These are phyloP conservation scores for Epinotia demarniana DNA, from an alignment of 2,888 invertebrate genomes.

Conservation along the genomic window DNA sequence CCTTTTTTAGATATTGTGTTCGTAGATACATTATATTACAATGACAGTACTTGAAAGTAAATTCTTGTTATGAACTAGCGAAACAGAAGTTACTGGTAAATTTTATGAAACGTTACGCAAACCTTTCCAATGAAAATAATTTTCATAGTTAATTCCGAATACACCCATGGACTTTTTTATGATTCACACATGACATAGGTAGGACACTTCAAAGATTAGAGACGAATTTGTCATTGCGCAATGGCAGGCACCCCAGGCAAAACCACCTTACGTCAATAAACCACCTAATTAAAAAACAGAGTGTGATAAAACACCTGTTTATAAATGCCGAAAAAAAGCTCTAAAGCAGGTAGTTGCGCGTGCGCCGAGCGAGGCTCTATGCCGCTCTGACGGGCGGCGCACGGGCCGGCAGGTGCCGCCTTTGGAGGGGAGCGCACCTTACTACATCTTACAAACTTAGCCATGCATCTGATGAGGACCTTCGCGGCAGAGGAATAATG, in stretches of 20 bases:
- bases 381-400: constrained; percentile 80
- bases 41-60: no score
- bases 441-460: constrained; percentile 76
- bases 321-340: constrained; percentile 52
- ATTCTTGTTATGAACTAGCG: no score
- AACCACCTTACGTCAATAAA: constrained; percentile 20
- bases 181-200: background rate
- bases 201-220: background rate
- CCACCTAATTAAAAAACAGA: constrained; percentile 38
- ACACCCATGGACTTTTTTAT: background rate
- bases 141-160: background rate
- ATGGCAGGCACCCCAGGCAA: background rate
- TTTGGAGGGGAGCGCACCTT: constrained; percentile 83
- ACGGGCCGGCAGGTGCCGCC: constrained; percentile 80
- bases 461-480: constrained; percentile 47
- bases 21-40: no score
- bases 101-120: background rate
- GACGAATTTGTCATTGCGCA: background rate
- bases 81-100: background rate
- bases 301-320: constrained; percentile 52
- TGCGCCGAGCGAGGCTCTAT: constrained; percentile 66
- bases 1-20: no score
- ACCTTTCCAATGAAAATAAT: background rate
- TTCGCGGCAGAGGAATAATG: constrained; percentile 49
- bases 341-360: constrained; percentile 68